A percentile compares a stretch with the other conserved stretches of the same genome.
Evolutionary conservation across 2,797 vertebrate genomes (phyloP).

Genomic region (Astyanax mexicanus): DNA sequence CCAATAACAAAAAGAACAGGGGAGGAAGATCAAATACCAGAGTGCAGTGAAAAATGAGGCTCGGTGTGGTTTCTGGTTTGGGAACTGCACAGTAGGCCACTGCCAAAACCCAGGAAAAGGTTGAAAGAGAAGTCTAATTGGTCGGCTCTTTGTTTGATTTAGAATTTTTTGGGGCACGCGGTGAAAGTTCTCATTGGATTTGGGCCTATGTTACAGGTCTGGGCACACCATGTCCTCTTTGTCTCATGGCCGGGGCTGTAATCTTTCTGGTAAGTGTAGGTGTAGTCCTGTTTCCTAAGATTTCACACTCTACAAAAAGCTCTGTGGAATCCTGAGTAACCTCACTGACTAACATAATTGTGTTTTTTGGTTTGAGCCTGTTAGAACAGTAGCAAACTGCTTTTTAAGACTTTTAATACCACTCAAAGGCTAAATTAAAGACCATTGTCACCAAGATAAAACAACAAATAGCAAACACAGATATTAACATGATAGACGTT

Average conservation of each 20-base stretch:
- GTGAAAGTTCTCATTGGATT: constrained; percentile 46
- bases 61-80: constrained; percentile 53
- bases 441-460: no score
- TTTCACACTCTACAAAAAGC: constrained; percentile 20
- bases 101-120: constrained; percentile 52
- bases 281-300: constrained; percentile 38
- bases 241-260: constrained; percentile 15
- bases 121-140: constrained; percentile 54
- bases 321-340: constrained; percentile 8
- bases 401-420: no score
- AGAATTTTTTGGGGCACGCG: constrained; percentile 47
- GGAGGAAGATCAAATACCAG: constrained; percentile 29
- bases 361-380: background rate
- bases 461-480: background rate
- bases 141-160: constrained; percentile 55
- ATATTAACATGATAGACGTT: no score
- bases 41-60: constrained; percentile 49
- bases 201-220: constrained; percentile 37
- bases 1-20: constrained; percentile 30
- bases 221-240: constrained; percentile 40
- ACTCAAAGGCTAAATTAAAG: no score
- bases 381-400: background rate
- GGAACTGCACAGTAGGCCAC: constrained; percentile 30
- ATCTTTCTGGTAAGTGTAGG: constrained; percentile 43
- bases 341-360: background rate